Conservation (phyloP, 1,140 invertebrate genomes). For the Hormaphis cornu region DNA sequence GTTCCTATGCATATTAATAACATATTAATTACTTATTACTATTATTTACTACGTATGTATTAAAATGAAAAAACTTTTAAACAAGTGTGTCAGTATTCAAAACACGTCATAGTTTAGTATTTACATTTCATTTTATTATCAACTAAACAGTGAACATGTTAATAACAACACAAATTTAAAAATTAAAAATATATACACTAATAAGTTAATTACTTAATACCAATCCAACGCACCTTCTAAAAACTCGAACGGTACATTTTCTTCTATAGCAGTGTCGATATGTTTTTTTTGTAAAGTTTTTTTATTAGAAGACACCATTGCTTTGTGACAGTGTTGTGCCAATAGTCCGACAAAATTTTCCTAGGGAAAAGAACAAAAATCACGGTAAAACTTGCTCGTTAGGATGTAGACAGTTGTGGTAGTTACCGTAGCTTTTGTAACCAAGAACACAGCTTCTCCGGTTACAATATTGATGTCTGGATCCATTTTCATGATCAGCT, state of each 20-base stretch:
- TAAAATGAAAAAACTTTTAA: no score
- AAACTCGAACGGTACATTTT: constrained; percentile 23
- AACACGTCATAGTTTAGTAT: no score
- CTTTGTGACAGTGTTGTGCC: constrained; percentile 22
- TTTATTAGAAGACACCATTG: constrained; percentile 3
- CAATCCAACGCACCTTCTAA: constrained; percentile 31
- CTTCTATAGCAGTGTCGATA: constrained; percentile 9
- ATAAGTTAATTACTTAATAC: not conserved
- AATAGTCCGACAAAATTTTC: not conserved
- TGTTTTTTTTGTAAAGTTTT: constrained; percentile 31
- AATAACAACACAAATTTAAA: not conserved
- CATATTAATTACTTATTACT: no score
- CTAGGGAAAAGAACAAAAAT: not conserved
- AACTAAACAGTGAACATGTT: no score
- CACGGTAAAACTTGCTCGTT: not conserved
- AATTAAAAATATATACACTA: not conserved
- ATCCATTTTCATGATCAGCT: constrained; percentile 34
- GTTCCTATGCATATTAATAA: no score
- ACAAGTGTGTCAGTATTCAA: no score
- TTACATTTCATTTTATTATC: no score
- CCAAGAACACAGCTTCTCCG: constrained; percentile 13
- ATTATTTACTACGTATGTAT: no score
- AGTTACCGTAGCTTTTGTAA: constrained; percentile 33
- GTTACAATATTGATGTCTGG: constrained; percentile 29
- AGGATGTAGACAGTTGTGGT: not conserved